Evolutionary conservation across 2,113 vertebrate species (phyloP), one percentile per base, ranked within the genome.

Genomic region (Eurystomus gularis): DNA sequence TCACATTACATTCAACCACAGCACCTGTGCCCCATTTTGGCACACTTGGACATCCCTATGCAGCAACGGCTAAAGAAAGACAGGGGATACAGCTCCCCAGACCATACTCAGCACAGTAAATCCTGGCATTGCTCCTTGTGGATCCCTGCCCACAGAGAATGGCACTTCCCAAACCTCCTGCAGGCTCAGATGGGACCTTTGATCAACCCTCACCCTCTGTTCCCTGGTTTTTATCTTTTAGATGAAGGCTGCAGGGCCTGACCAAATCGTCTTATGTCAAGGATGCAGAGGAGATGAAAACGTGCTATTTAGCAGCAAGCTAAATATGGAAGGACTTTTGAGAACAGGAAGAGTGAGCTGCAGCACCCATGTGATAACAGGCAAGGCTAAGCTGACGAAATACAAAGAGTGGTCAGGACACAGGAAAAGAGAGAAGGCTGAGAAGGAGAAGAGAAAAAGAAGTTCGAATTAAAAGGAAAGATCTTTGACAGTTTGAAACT

Each of bases 401-500:
- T 23, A 55, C 11, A 84, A 82, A 44, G 42, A 87, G 19, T 6
- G 14, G 28, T 81, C 64, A 78, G n/a, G 29, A 58, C 77, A 76
- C 14, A 71, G 16, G 19, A 93, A 86, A 73, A 87, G 11, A 42
- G 3, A 90, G 16, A 94, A 73, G 14, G 7, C 25, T 1, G 3
- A 82, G 20, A 85, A 89, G 13, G 17, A 76, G 21, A 62, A 17
- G 5, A 46, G 3, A 62, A 19, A 21, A 25, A 42, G 13, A 19
- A 3, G 9, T 28, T 49, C 52, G 10, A 42, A 58, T 40, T 82
- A 49, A 82, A 93, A 26, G 10, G 17, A 15, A 62, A 87, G 86
- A 89, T 51, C 71, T 65, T 83, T 46, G 73, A 49, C n/a, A 62
- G 54, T 61, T 88, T 57, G 40, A 81, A 96, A 88, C 82, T 31